phyloP scores from a whole-genome alignment of 2,797 vertebrate genomes.

The Tiaroga cobitis region DNA sequence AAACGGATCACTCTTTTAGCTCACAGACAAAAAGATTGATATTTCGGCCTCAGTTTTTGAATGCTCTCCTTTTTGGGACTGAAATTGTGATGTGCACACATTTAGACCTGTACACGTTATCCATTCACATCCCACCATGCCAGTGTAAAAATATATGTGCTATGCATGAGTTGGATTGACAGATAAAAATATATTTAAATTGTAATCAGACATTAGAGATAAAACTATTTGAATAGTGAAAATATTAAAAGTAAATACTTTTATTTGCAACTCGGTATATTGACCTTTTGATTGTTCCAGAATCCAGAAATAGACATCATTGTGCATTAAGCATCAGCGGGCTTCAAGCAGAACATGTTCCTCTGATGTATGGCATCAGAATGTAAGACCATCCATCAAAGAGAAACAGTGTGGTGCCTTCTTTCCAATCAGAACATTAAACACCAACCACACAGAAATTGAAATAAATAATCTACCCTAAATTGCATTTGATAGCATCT shows the following conservation, averaged over 20 bases:
- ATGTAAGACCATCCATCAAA: slow-evolving; percentile 36
- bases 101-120: not conserved
- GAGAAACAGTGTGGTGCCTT: slow-evolving; percentile 27
- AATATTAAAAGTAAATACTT: not conserved
- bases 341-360: not conserved
- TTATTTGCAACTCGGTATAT: not conserved
- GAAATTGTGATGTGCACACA: not conserved
- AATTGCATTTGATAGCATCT: slow-evolving; percentile 53
- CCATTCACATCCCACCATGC: not conserved
- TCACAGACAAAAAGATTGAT: not conserved
- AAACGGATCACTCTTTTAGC: no score
- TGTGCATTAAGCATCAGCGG: not conserved
- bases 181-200: not conserved
- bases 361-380: slow-evolving; percentile 18
- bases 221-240: not conserved
- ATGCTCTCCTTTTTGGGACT: not conserved
- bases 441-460: slow-evolving; percentile 12
- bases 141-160: not conserved
- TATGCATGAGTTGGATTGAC: not conserved
- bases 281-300: not conserved
- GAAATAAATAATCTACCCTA: slow-evolving; percentile 23
- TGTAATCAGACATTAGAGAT: not conserved
- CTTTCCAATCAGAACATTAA: slow-evolving; percentile 37
- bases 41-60: not conserved
- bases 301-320: slow-evolving; percentile 2